Evolutionary conservation across 2,797 vertebrate species (phyloP), one percentile per base, ranked within the genome.

Genomic region (Liasis olivaceus): DNA sequence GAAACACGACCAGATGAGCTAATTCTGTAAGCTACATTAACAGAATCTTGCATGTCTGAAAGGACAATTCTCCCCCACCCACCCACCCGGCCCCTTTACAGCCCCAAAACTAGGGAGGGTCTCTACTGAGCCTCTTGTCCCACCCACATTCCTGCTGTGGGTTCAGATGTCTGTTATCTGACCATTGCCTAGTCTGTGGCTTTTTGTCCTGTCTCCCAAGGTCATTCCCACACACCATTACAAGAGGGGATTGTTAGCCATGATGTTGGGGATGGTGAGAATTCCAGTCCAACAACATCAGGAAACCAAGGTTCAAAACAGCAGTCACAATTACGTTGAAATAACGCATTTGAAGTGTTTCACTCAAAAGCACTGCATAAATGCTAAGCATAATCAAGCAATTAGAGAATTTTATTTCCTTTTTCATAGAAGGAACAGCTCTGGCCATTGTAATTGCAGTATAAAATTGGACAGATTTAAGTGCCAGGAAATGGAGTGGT

Each of bases 391-490:
- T 77, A n/a, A 92, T 85, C 22, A 54, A 93, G 64, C 89, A 31
- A 87, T 93, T 72, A 62, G 56, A 72, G 63, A 77, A 56, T 13
- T 17, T 72, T 90, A 56, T 54, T 89, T 51, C 42, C 15, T 86
- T 60, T 51, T 66, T 6, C 9, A 14, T 24, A 58, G 15, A 91
- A 54, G n/a, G 47, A 58, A 88, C 22, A 15, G 54, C 22, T 84
- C 81, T 66, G 31, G 85, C 60, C 58, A 77, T 59, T 1, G 11
- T 59, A 64, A 88, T 51, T 86, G n/a, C 42, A 0, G 5, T 6
- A 1, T 88, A 84, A 93, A 95, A 91, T 51, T 24, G 47, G 31
- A 28, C 88, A 88, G 93, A 89, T 92, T 94, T 69, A 51, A 2
- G 51, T 51, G 88, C 60, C 93, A 94, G 92, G 90, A 94, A 90